Evolutionary conservation across 2,797 vertebrate genomes (phyloP).

Genomic region (Lagodon rhomboides): DNA sequence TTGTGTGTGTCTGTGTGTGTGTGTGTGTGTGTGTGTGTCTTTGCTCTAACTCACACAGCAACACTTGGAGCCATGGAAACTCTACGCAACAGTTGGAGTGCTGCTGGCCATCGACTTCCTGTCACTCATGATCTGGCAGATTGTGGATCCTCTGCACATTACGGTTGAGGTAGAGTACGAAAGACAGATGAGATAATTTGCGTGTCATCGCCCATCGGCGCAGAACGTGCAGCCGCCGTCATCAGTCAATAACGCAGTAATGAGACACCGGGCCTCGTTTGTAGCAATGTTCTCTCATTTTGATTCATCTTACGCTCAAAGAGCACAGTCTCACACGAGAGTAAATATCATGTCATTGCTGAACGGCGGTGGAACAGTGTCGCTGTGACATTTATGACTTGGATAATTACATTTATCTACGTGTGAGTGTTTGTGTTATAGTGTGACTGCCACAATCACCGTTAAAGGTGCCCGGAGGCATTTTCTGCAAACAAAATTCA

Average conservation of each 20-base stretch:
- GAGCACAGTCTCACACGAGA: constrained; percentile 14
- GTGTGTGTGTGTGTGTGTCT: constrained; percentile 36
- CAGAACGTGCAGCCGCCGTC: constrained; percentile 18
- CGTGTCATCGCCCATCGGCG: constrained; percentile 41
- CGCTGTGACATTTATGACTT: constrained; percentile 7
- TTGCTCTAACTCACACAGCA: constrained; percentile 70
- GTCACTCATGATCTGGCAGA: constrained; percentile 94
- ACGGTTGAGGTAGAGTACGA: constrained; percentile 89
- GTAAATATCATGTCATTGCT: background rate
- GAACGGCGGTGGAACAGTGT: background rate
- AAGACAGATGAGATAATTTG: constrained; percentile 55
- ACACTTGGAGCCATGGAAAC: constrained; percentile 96
- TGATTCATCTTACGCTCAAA: constrained; percentile 38
- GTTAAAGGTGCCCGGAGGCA: constrained; percentile 8
- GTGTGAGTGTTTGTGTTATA: background rate
- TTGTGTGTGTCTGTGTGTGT: constrained; percentile 19
- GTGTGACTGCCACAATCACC: background rate
- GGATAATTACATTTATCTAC: constrained; percentile 10
- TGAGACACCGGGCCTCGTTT: constrained; percentile 27
- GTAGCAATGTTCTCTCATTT: constrained; percentile 34
- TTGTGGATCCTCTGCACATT: constrained; percentile 93
- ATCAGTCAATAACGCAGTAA: constrained; percentile 37
- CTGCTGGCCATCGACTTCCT: constrained; percentile 92
- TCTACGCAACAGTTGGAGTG: constrained; percentile 93
- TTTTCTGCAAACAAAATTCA: constrained; percentile 11